These are phyloP conservation scores for Thumatha senex DNA, from an alignment of 2,888 invertebrate genomes.

Conservation along the genomic window DNA sequence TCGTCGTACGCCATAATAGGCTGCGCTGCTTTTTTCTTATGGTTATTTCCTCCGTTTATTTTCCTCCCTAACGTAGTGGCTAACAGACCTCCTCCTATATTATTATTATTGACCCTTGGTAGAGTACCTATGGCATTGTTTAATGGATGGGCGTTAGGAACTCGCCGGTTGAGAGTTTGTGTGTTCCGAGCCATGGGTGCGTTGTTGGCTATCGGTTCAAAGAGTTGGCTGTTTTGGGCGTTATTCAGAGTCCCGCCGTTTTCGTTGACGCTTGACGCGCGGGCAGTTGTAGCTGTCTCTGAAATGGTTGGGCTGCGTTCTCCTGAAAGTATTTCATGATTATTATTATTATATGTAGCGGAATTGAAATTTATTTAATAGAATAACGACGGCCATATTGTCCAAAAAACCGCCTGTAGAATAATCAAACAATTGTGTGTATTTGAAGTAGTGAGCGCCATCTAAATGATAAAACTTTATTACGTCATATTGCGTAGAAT, in stretches of 20 bases:
- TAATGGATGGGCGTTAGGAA: conserved; percentile 63
- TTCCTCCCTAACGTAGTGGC: conserved; percentile 76
- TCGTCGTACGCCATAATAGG: conserved; percentile 84
- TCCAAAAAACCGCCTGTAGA: no score
- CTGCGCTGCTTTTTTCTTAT: conserved; percentile 77
- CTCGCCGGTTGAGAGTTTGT: conserved; percentile 70
- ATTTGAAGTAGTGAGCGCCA: no score
- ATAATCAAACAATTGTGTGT: no score
- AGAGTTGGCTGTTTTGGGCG: conserved; percentile 45
- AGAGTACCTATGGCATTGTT: conserved; percentile 75
- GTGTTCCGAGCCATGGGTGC: conserved; percentile 65
- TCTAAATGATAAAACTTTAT: no score
- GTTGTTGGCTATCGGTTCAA: conserved; percentile 60
- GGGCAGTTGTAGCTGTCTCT: conserved; percentile 91
- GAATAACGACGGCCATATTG: no score
- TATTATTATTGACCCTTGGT: conserved; percentile 71
- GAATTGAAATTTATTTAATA: no score
- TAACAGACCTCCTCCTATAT: conserved; percentile 57
- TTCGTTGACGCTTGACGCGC: conserved; percentile 88
- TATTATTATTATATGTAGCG: no score
- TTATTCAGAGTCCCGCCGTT: conserved; percentile 69
- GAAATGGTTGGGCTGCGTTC: conserved; percentile 92
- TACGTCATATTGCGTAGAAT: no score
- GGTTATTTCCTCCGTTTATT: conserved; percentile 76
- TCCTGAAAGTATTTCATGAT: conserved; percentile 66